Conservation (phyloP, 2,113 vertebrate species). For the Ginglymostoma cirratum region DNA sequence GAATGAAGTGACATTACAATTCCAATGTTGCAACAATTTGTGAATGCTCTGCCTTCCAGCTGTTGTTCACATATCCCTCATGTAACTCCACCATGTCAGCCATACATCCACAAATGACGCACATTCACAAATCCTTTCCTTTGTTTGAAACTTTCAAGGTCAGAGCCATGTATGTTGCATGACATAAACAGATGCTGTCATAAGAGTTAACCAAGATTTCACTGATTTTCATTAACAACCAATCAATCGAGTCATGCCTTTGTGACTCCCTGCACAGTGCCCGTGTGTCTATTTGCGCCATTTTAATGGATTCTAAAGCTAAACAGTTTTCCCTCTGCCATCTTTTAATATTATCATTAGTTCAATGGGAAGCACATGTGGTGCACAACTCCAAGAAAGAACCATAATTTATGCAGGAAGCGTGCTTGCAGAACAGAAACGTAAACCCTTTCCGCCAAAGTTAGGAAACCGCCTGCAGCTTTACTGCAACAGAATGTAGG, state of each 20-base stretch:
- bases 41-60: neutral
- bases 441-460: neutral
- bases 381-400: neutral
- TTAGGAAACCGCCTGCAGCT: neutral
- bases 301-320: conserved; percentile 21
- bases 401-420: neutral
- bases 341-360: conserved; percentile 23
- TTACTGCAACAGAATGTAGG: conserved; percentile 54
- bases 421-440: neutral
- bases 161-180: neutral
- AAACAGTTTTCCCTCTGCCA: neutral
- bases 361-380: conserved; percentile 31
- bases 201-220: neutral
- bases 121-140: neutral
- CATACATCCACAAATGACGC: neutral
- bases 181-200: neutral
- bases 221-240: neutral
- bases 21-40: neutral
- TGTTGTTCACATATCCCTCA: neutral
- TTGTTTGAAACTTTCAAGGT: neutral
- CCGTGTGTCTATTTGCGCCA: neutral
- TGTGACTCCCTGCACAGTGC: neutral
- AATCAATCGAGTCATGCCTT: neutral
- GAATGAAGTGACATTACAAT: neutral
- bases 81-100: neutral